Evolutionary conservation across 1,140 invertebrate genomes (phyloP).

Genomic region (Drosophila santomea): DNA sequence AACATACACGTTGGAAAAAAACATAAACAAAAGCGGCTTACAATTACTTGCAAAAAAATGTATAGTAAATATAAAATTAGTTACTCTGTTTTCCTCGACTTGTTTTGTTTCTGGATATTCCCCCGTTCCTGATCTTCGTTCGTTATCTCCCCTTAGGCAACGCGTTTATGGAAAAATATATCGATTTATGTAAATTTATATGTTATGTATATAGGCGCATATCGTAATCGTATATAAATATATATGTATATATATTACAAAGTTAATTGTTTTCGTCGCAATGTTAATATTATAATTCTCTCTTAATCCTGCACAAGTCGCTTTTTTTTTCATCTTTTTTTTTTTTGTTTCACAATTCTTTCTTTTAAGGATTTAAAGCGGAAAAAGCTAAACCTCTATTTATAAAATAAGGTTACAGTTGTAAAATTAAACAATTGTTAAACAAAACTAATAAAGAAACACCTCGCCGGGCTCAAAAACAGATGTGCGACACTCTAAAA

Average conservation of each 20-base stretch:
- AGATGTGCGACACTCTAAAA: slow-evolving; percentile 15
- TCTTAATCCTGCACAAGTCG: slow-evolving; percentile 33
- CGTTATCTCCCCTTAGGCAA: slow-evolving; percentile 10
- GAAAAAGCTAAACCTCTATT: slow-evolving; percentile 60
- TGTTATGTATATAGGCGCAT: slow-evolving; percentile 53
- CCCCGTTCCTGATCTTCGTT: slow-evolving; percentile 9
- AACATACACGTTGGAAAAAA: slow-evolving; percentile 29
- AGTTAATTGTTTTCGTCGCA: slow-evolving; percentile 36
- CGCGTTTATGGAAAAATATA: slow-evolving; percentile 43
- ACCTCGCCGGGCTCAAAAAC: slow-evolving; percentile 9
- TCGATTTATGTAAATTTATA: slow-evolving; percentile 37
- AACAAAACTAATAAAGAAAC: slow-evolving; percentile 37
- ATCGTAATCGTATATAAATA: slow-evolving; percentile 41
- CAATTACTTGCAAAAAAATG: slow-evolving; percentile 48
- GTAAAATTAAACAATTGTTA: slow-evolving; percentile 32
- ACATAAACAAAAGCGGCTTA: slow-evolving; percentile 65
- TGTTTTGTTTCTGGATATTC: slow-evolving; percentile 21
- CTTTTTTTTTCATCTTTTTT: slow-evolving; percentile 1
- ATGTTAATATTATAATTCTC: slow-evolving; percentile 43
- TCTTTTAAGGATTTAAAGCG: slow-evolving; percentile 48
- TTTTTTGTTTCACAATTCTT: slow-evolving; percentile 17
- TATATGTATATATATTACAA: slow-evolving; percentile 54
- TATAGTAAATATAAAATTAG: slow-evolving; percentile 36
- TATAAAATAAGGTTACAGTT: slow-evolving; percentile 58
- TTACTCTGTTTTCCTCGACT: slow-evolving; percentile 2